Base-by-base conservation (phyloP, 1,140 invertebrate genomes). In the Euura saliciscinereae region DNA sequence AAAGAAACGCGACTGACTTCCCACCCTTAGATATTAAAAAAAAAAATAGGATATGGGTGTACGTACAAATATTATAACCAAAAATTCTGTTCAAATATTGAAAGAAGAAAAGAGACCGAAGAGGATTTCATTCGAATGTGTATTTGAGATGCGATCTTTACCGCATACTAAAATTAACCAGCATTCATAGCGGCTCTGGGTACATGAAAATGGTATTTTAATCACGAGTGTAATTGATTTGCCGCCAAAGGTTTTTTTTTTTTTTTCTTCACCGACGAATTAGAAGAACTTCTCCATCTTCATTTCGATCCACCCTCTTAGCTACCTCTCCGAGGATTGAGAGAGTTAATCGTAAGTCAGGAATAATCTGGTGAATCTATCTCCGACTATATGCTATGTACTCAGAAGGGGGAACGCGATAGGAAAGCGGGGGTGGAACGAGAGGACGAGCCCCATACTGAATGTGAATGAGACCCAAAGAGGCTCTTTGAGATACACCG, bases 191-290 rank as follows among this genome's bases (percentile, higher is more conserved):
- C n/a, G 28, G 0, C 28, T 28, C 28, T 28, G 28, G 28, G 28
- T 1, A 28, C 1, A 51, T n/a, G 7, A 2, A 51, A 51, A 51
- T 51, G 46, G 46, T 51, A 51, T 51, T 51, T 51, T 51, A 51
- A 51, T 51, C 46, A 51, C 46, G 46, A 51, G 46, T 51, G 46
- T 51, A 51, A 51, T 51, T 51, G 46, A 51, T 51, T 51, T n/a
- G 46, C 46, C 46, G 46, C 46, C 46, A 51, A 51, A 51, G 46
- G 46, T 2, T 51, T n/a, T 28, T 28, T 28, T 1, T 1, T 28
- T 2, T 51, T n/a, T 28, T 28, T 28, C 28, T 1, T 28, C 46
- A n/a, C 46, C 46, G 46, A 51, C 46, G 2, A 51, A 51, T 51
- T 51, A 51, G 46, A 51, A 51, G 46, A 51, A 51, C 11, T n/a